Conservation (phyloP, 2,113 vertebrate genomes). For the Nannobrachium achirus region DNA sequence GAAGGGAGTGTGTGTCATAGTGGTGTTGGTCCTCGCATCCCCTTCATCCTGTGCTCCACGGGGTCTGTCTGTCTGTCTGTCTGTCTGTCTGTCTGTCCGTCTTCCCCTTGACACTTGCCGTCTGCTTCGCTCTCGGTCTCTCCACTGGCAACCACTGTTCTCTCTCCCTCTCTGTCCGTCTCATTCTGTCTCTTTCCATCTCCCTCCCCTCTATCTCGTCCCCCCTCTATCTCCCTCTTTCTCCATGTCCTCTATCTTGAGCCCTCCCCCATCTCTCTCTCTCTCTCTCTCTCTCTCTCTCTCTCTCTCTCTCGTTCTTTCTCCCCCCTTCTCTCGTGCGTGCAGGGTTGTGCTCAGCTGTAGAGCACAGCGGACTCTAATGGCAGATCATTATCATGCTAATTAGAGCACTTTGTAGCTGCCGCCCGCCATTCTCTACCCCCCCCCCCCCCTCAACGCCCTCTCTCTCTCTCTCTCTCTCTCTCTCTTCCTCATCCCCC, state of each 20-base stretch:
- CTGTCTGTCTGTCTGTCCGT: conserved; percentile 21
- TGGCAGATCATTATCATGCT: conserved; percentile 84
- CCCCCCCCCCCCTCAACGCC: conserved; percentile 29
- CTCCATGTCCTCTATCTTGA: conserved; percentile 46
- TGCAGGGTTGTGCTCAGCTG: conserved; percentile 75
- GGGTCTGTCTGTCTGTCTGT: no score
- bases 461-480: neutral
- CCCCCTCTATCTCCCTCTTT: conserved; percentile 27
- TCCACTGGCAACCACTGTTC: neutral
- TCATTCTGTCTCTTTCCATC: conserved; percentile 37
- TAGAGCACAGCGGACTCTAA: conserved; percentile 78
- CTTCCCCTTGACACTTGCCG: conserved; percentile 15
- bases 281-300: conserved; percentile 24
- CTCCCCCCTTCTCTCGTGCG: conserved; percentile 51
- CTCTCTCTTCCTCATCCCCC: neutral
- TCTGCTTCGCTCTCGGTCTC: neutral
- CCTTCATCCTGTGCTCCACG: conserved; percentile 60
- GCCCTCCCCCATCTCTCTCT: neutral
- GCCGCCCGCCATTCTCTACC: conserved; percentile 76
- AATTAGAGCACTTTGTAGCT: conserved; percentile 84
- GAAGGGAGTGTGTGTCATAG: neutral
- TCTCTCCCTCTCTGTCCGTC: conserved; percentile 5
- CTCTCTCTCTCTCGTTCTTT: conserved; percentile 11
- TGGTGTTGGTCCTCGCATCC: neutral
- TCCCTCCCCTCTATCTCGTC: conserved; percentile 45